Conservation (phyloP, 2,113 vertebrate genomes). For the Chunga burmeisteri region DNA sequence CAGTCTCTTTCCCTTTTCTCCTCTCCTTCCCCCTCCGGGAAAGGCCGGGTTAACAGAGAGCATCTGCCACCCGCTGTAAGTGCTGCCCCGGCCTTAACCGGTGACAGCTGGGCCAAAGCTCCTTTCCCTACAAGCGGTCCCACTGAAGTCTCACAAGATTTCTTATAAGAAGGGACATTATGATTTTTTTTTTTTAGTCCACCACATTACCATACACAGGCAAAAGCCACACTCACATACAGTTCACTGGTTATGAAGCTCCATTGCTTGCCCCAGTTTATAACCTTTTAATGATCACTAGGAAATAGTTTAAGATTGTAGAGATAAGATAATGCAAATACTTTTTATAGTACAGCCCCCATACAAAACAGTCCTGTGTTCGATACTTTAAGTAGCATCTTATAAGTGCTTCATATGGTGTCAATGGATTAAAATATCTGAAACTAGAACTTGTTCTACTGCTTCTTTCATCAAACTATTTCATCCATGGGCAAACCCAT, state of each 20-base stretch:
- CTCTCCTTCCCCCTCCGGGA: no score
- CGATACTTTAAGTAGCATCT: neutral
- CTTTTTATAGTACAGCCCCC: neutral
- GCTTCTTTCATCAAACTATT: neutral
- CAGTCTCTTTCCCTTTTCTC: no score
- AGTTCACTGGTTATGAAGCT: neutral
- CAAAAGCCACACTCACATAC: neutral
- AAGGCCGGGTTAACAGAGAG: no score
- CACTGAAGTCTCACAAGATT: neutral
- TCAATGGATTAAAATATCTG: neutral
- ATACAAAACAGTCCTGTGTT: neutral
- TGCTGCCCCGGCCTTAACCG: no score
- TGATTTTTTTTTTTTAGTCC: neutral
- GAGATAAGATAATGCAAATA: neutral
- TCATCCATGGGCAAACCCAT: neutral
- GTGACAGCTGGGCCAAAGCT: neutral
- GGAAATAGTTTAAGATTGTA: neutral
- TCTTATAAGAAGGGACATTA: neutral
- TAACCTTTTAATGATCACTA: neutral
- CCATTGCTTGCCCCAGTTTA: neutral
- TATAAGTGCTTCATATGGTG: neutral
- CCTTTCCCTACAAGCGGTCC: neutral
- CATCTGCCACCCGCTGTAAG: no score
- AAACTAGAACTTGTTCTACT: neutral
- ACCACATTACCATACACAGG: neutral